Conservation (phyloP, 2,113 vertebrate species). For the Oxygymnocypris stewartii region DNA sequence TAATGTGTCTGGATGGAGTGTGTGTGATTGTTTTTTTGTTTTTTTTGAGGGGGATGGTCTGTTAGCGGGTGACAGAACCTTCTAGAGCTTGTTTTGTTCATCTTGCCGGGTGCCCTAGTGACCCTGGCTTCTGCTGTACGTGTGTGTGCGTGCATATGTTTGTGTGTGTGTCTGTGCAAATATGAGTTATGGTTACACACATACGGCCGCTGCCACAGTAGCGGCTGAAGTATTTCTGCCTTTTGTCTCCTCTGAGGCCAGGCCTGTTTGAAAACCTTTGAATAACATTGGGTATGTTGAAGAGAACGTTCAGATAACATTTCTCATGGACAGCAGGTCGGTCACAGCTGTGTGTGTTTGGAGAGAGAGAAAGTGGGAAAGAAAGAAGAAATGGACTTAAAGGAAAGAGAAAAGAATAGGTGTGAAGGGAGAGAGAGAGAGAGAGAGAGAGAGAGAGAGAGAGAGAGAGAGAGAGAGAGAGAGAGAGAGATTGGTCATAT, state of each 20-base stretch:
- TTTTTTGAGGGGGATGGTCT: slow-evolving; percentile 36
- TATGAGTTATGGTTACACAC: slow-evolving; percentile 57
- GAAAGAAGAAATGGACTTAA: slow-evolving; percentile 44
- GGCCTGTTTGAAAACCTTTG: slow-evolving; percentile 50
- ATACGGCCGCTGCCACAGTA: slow-evolving; percentile 54
- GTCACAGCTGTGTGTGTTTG: slow-evolving; percentile 48
- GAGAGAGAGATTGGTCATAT: slow-evolving; percentile 14
- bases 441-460: slow-evolving; percentile 5
- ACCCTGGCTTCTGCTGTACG: slow-evolving; percentile 47
- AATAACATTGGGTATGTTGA: slow-evolving; percentile 56
- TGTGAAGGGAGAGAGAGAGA: neutral
- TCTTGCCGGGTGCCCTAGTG: slow-evolving; percentile 44
- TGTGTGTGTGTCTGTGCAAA: slow-evolving; percentile 46
- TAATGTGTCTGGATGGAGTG: slow-evolving; percentile 42
- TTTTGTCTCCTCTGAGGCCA: slow-evolving; percentile 51
- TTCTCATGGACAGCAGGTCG: slow-evolving; percentile 45
- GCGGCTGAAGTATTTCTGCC: slow-evolving; percentile 57
- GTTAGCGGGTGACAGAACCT: slow-evolving; percentile 41
- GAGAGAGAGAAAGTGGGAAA: slow-evolving; percentile 46
- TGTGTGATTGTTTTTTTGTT: neutral
- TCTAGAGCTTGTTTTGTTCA: slow-evolving; percentile 55
- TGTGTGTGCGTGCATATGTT: slow-evolving; percentile 39
- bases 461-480: neutral
- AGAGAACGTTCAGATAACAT: slow-evolving; percentile 45
- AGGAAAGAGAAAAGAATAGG: slow-evolving; percentile 45